These are phyloP conservation scores for Limanda limanda DNA, from an alignment of 2,113 vertebrate genomes.

Conservation along the genomic window DNA sequence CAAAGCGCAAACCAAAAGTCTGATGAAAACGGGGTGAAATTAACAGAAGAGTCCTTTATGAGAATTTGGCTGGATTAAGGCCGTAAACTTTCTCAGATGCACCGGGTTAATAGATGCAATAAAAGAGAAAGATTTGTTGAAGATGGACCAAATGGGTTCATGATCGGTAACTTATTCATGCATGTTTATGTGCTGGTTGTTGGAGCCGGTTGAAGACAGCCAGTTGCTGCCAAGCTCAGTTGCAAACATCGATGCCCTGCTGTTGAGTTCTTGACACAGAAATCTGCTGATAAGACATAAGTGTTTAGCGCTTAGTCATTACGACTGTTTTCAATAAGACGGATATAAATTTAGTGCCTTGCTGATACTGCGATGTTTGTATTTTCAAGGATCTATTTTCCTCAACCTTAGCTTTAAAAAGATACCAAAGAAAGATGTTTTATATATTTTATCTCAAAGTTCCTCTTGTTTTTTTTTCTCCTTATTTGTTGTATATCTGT, in stretches of 20 bases:
- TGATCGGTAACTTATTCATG: conserved; percentile 40
- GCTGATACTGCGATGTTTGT: conserved; percentile 1
- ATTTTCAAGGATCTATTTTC: background rate
- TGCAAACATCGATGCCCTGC: conserved; percentile 12
- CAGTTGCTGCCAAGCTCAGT: conserved; percentile 38
- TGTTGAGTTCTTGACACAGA: conserved; percentile 12
- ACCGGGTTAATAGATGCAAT: conserved; percentile 53
- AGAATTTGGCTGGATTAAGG: conserved; percentile 47
- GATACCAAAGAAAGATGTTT: background rate
- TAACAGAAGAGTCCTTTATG: conserved; percentile 63
- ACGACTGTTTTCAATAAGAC: conserved; percentile 12
- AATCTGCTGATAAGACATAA: conserved; percentile 29
- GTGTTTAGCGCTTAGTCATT: conserved; percentile 10
- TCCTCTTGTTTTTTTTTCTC: no score
- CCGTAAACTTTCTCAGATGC: conserved; percentile 67
- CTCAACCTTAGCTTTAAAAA: background rate
- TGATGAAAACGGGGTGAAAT: conserved; percentile 65
- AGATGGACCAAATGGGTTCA: conserved; percentile 28
- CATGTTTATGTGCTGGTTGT: conserved; percentile 30
- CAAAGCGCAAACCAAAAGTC: conserved; percentile 55
- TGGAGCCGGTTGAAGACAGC: conserved; percentile 34
- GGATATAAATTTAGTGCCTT: background rate
- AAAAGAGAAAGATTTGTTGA: conserved; percentile 41
- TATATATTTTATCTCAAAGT: background rate
- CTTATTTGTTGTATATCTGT: no score